Evolutionary conservation across 1,140 invertebrate species (phyloP), one percentile per base, ranked within the genome.

Genomic region (Lamellibrachia luymesi): DNA sequence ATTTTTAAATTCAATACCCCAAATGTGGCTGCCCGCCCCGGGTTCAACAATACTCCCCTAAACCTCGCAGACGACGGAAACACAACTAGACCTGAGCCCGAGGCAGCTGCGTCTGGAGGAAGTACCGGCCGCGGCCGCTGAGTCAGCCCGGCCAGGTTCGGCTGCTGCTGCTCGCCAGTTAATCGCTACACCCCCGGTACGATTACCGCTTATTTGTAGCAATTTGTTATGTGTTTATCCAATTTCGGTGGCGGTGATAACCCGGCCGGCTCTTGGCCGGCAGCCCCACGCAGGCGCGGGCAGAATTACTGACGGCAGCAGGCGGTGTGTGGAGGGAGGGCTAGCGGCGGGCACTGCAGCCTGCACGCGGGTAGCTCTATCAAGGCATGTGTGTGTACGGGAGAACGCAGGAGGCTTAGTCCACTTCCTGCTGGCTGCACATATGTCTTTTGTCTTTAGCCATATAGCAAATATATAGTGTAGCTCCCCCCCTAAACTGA

Each of bases 191-290:
- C 64, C 64, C 64, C 64, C 64, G 64, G 17, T 80, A 80, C 64
- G 64, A 80, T 80, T 80, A 80, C 64, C 64, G 64, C 64, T 80
- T 80, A 80, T 80, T 80, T 80, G 64, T 80, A 80, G 64, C 64
- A 80, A 80, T 80, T 80, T 80, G 64, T 80, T 80, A 80, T 80
- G 64, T 80, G 64, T 80, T 80, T 80, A 80, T 80, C 64, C 64
- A 80, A 80, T 80, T 80, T 80, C 64, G 25, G 64, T 80, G 64
- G 64, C 64, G 4, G 64, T 80, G 64, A 80, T 80, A 80, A 80
- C 64, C 64, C 64, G 64, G 8, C 64, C 17, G 64, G 8, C 64
- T 80, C 64, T 38, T 80, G 64, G 64, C 64, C 64, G 13, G 13
- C 64, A 80, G 64, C 64, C 5, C 64, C 7, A 22, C 13, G 25